Evolutionary conservation across 37 sponge, comb jelly and placozoan species (phyloP).

Genomic region (Halisarca cf. caerulea): DNA sequence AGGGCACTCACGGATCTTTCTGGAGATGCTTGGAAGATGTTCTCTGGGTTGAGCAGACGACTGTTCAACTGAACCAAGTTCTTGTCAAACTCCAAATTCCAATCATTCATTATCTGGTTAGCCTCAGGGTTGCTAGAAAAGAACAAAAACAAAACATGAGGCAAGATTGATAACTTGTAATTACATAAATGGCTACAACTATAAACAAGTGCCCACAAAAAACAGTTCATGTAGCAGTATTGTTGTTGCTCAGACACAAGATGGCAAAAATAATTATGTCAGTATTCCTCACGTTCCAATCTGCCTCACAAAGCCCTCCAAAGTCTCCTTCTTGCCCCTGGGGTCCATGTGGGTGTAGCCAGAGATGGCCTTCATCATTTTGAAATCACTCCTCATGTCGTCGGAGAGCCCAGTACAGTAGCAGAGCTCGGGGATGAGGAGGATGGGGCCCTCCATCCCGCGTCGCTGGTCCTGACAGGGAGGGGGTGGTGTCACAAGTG

Average conservation of each 20-base stretch:
- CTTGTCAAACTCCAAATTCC: slow-evolving; percentile 75
- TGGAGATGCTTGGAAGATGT: slow-evolving; percentile 46
- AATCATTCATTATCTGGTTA: slow-evolving; percentile 44
- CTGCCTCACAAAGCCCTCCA: slow-evolving; percentile 59
- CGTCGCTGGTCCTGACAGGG: slow-evolving; percentile 44
- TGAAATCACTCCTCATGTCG: slow-evolving; percentile 78
- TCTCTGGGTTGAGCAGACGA: slow-evolving; percentile 68
- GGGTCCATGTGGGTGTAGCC: slow-evolving; percentile 77
- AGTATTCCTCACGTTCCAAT: slow-evolving; percentile 36
- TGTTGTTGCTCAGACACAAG: too few relatives aligned
- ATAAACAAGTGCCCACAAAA: too few relatives aligned
- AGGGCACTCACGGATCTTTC: neutral
- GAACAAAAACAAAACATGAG: too few relatives aligned
- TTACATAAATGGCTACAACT: too few relatives aligned
- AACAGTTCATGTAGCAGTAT: too few relatives aligned
- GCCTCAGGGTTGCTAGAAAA: slow-evolving; percentile 36
- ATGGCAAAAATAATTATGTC: too few relatives aligned
- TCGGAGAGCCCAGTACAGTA: slow-evolving; percentile 83
- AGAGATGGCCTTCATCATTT: slow-evolving; percentile 81
- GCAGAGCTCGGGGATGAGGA: slow-evolving; percentile 92
- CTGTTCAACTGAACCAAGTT: slow-evolving; percentile 38
- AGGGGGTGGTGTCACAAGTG: too few relatives aligned
- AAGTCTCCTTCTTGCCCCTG: slow-evolving; percentile 15
- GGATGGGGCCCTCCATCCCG: slow-evolving; percentile 64
- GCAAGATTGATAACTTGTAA: too few relatives aligned